Evolutionary conservation across 2,113 vertebrate species (phyloP), one percentile per base, ranked within the genome.

Genomic region (Aplodontia rufa): DNA sequence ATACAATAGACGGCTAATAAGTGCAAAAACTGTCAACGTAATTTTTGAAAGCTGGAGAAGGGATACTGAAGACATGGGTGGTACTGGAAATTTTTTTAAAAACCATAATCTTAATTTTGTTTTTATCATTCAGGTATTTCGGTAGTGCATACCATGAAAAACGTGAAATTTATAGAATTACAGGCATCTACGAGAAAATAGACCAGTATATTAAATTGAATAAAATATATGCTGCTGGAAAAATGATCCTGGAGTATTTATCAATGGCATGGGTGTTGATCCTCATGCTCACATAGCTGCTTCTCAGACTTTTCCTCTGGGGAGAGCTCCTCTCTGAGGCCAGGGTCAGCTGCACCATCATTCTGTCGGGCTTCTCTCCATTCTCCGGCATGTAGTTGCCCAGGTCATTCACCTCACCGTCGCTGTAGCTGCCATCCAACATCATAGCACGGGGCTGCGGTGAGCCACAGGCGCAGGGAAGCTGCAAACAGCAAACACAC

Each of bases 141-240:
- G 89, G 5, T 19, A 40, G 58, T 37, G 75, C 55, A 55, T 78
- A 60, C 5, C 0, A 9, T 37, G 68, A 88, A 85, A 82, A 87
- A 85, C 42, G 17, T n/a, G 74, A 72, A 91, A 82, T 40, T 22
- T 80, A 49, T 17, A 51, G 81, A 90, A 42, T 84, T 40, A 93
- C 0, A 1, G 30, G 30, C 20, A 51, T 86, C 98, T 99, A 99
- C 28, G 98, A 99, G 98, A 99, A 99, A 98, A 99, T 99, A 71
- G 99, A 99, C 99, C 99, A 99, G 97, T 99, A 99, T 99, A 99
- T 99, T 98, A 99, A 98, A 92, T 99, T 99, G 97, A 99, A 99
- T 64, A 99, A 99, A 90, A 99, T 99, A 95, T 99, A 99, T 0
- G 99, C 99, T 0, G 99, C 99, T 17, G 99, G 99, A 87, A 99